Conservation (phyloP, 1,140 invertebrate genomes). For the Panagrolaimus sp. region DNA sequence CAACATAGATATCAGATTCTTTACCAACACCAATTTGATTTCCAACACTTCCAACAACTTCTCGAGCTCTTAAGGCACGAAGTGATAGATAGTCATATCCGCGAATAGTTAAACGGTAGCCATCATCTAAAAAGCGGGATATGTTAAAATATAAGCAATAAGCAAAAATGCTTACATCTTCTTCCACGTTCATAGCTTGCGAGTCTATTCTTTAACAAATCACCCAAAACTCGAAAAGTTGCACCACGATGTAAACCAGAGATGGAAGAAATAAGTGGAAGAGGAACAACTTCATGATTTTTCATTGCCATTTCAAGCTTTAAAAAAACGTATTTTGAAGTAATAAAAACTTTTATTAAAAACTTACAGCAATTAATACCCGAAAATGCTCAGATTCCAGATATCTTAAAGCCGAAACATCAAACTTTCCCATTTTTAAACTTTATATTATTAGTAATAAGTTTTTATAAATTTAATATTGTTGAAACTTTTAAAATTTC, state of each 20-base stretch:
- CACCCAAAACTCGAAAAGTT: conserved; percentile 79
- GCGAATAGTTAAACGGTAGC: conserved; percentile 85
- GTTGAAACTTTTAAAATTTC: too few species aligned
- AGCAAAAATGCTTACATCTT: conserved; percentile 68
- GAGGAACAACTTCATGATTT: conserved; percentile 93
- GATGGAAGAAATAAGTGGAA: conserved; percentile 77
- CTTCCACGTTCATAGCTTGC: conserved; percentile 85
- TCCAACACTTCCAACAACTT: conserved; percentile 77
- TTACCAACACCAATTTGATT: conserved; percentile 98
- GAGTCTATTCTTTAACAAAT: conserved; percentile 81
- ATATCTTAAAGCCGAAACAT: conserved; percentile 82
- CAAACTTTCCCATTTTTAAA: conserved; percentile 79
- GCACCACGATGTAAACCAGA: conserved; percentile 86
- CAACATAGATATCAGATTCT: conserved; percentile 67
- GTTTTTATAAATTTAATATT: too few species aligned
- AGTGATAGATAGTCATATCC: conserved; percentile 96
- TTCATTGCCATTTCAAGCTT: conserved; percentile 99
- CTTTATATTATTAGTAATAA: too few species aligned
- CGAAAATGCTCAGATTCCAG: conserved; percentile 82
- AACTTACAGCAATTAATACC: conserved; percentile 79
- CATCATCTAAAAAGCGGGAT: conserved; percentile 70
- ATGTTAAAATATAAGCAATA: background rate
- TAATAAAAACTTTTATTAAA: conserved; percentile 78
- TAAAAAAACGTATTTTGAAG: conserved; percentile 65
- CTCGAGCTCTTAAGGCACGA: conserved; percentile 74